Base-by-base conservation (phyloP, 2,113 vertebrate species). In the Alligator mississippiensis region DNA sequence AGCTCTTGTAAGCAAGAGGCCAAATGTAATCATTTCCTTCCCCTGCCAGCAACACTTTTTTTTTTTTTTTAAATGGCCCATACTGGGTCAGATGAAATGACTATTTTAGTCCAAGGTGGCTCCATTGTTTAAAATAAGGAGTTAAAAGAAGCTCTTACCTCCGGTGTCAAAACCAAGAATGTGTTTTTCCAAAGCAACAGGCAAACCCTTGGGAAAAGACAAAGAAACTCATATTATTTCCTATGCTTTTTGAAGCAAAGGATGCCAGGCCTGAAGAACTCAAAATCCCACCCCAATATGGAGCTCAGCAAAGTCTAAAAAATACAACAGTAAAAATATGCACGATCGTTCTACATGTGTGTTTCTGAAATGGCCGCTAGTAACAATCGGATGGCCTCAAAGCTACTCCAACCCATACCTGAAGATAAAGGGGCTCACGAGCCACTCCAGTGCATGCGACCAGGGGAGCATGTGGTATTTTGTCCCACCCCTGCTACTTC, bases 91-190 rank as follows among this genome's bases (percentile, higher is more conserved):
- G 34, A 47, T 47, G 21, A 74, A 8, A 11, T 47, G 47, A 24
- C 5, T 1, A 21, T 75, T 84, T 9, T 24, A 47, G 68, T 74
- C 82, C 78, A 47, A 77, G 80, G 91, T 80, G 85, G 55, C 5
- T 5, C 11, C 34, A 2, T 30, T 34, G 1, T 86, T 91, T 84
- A 76, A 66, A 82, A 93, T 79, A 28, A 28, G 13, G 13, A 15
- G 16, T 80, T 10, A 76, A 18, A 66, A 68, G 85, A 88, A 63
- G 4, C 3, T 89, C 99, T 98, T 97, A 99, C 99, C 99, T 98
- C 99, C 99, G 1, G 99, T 99, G 97, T 99, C 99, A 96, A 99
- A 99, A 74, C 99, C 99, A 90, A 99, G 97, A 79, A 98, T 97
- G 95, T 99, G 99, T 93, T 99, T 99, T 86, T 99, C 99, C 94